Conservation (phyloP, 2,797 vertebrate species). For the Macrochelys suwanniensis region DNA sequence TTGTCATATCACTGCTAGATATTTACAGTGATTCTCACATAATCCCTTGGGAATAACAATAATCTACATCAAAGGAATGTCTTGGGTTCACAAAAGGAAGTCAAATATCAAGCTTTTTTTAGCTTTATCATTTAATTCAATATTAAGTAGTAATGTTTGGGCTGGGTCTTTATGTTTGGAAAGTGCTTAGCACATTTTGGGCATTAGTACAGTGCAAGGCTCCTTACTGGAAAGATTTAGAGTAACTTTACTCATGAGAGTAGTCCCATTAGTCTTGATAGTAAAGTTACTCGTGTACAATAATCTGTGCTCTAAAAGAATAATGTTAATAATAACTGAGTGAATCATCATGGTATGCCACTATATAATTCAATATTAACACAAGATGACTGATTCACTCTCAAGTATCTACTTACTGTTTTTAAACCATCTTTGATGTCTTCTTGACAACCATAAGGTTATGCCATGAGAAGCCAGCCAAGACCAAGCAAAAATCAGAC, state of each 20-base stretch:
- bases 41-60: constrained; percentile 7
- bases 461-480: neutral
- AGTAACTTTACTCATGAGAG: neutral
- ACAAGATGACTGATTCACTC: neutral
- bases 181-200: neutral
- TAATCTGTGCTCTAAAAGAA: neutral
- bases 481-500: neutral
- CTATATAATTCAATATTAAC: neutral
- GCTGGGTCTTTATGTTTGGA: neutral
- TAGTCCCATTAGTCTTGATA: neutral
- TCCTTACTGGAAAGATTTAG: neutral
- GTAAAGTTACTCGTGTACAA: neutral
- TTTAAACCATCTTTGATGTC: neutral
- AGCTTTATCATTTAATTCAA: neutral
- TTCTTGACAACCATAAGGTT: neutral
- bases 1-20: neutral
- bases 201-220: neutral
- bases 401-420: neutral
- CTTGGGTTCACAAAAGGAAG: neutral
- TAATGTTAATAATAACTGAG: neutral
- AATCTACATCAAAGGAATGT: neutral
- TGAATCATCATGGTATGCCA: neutral
- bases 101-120: neutral
- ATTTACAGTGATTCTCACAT: neutral
- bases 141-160: neutral